Conservation (phyloP, 2,797 vertebrate species). For the Artibeus lituratus region DNA sequence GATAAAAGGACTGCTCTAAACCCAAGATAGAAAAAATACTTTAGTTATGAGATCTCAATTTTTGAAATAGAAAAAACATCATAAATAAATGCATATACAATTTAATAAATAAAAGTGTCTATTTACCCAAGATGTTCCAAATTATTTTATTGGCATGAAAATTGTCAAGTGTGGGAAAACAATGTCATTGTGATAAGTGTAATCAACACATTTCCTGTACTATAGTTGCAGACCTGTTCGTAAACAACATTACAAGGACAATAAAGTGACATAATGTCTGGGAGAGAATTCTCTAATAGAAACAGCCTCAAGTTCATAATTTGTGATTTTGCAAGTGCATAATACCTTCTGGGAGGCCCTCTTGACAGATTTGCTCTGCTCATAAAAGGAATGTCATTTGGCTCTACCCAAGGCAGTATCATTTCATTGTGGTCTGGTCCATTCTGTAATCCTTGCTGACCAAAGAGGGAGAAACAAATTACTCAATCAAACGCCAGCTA, state of each 20-base stretch:
- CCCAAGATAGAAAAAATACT: background rate
- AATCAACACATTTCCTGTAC: constrained; percentile 56
- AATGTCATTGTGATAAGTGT: constrained; percentile 55
- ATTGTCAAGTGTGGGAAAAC: constrained; percentile 34
- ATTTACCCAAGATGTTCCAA: constrained; percentile 25
- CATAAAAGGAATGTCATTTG: background rate
- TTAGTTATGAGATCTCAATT: constrained; percentile 1
- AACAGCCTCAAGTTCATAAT: constrained; percentile 13
- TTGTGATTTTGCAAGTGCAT: constrained; percentile 47
- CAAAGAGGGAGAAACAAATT: background rate
- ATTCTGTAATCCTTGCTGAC: background rate
- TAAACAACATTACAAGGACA: constrained; percentile 54
- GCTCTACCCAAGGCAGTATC: background rate
- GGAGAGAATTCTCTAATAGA: constrained; percentile 50
- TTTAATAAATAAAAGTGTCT: background rate
- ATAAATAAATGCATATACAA: background rate
- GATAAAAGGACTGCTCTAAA: constrained; percentile 16
- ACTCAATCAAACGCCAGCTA: background rate
- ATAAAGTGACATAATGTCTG: constrained; percentile 69
- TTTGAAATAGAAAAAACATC: constrained; percentile 40
- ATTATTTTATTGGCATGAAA: constrained; percentile 26
- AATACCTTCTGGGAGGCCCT: constrained; percentile 22
- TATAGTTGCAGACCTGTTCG: constrained; percentile 41
- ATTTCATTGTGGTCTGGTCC: background rate
- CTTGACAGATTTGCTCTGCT: constrained; percentile 27